phyloP scores from a whole-genome alignment of 2,888 invertebrate genomes.

The Agrilus cyanescens region DNA sequence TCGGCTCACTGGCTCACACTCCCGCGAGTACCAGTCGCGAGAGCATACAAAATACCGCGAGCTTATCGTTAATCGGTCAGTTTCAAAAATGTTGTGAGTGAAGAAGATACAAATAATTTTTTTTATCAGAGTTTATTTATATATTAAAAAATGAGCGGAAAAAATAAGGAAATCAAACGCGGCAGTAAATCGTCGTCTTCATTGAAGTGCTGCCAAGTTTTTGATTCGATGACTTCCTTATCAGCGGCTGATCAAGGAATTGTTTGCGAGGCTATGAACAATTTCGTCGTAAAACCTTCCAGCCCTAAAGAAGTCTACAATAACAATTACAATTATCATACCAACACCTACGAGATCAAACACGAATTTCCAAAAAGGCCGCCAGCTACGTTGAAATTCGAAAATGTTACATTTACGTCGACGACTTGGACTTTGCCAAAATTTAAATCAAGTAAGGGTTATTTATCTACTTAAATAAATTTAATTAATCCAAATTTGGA shows the following conservation, averaged over 20 bases:
- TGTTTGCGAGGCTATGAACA: slow-evolving; percentile 21
- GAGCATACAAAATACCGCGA: too few species aligned
- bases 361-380: slow-evolving; percentile 44
- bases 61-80: too few species aligned
- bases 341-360: slow-evolving; percentile 24
- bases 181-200: slow-evolving; percentile 5
- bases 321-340: slow-evolving; percentile 21
- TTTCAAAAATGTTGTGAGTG: too few species aligned
- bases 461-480: not conserved
- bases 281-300: slow-evolving; percentile 14
- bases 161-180: too few species aligned
- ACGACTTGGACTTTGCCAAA: slow-evolving; percentile 33
- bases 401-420: slow-evolving; percentile 52
- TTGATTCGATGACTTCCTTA: slow-evolving; percentile 23
- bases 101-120: too few species aligned
- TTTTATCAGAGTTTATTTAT: too few species aligned
- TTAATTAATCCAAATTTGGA: not conserved
- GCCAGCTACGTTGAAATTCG: slow-evolving; percentile 56
- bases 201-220: slow-evolving; percentile 29
- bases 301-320: slow-evolving; percentile 12
- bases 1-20: too few species aligned
- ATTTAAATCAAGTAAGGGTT: slow-evolving; percentile 25
- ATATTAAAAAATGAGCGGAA: too few species aligned
- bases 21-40: too few species aligned
- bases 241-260: slow-evolving; percentile 18